phyloP scores from a whole-genome alignment of 2,888 invertebrate species.

The Tryphoninae sp. region DNA sequence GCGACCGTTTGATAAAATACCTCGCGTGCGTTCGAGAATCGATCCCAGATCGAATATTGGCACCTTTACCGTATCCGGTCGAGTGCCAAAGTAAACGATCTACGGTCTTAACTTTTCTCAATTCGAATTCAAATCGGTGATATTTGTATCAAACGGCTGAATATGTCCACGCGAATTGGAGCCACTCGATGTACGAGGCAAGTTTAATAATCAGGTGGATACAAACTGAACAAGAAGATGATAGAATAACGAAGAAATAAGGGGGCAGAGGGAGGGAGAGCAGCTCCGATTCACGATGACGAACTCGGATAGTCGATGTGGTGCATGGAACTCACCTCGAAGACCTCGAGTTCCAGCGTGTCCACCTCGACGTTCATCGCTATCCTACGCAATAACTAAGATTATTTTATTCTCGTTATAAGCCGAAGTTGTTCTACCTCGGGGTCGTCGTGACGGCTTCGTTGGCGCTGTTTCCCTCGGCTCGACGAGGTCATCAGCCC shows the following conservation, averaged over 20 bases:
- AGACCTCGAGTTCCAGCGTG: slow-evolving; percentile 80
- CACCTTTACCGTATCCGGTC: no score
- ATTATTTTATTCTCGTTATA: slow-evolving; percentile 70
- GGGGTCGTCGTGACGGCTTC: slow-evolving; percentile 73
- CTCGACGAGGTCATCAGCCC: slow-evolving; percentile 59
- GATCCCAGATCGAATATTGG: no score
- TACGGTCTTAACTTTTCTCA: no score
- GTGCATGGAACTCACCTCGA: slow-evolving; percentile 77
- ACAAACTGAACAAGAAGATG: background rate
- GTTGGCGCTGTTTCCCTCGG: slow-evolving; percentile 65
- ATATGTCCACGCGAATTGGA: slow-evolving; percentile 41
- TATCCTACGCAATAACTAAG: slow-evolving; percentile 71
- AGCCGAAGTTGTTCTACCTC: slow-evolving; percentile 75
- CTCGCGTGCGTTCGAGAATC: no score
- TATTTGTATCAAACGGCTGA: slow-evolving; percentile 47
- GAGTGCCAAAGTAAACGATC: no score
- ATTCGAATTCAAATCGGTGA: no score
- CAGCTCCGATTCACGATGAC: slow-evolving; percentile 27
- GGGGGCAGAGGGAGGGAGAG: background rate
- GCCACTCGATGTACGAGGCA: slow-evolving; percentile 6
- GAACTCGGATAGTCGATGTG: slow-evolving; percentile 55
- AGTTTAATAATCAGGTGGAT: background rate
- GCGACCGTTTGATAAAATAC: no score
- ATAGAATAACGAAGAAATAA: background rate
- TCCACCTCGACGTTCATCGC: slow-evolving; percentile 79